These are phyloP conservation scores for Physocephala rufipes DNA, from an alignment of 2,888 invertebrate genomes.

Conservation along the genomic window DNA sequence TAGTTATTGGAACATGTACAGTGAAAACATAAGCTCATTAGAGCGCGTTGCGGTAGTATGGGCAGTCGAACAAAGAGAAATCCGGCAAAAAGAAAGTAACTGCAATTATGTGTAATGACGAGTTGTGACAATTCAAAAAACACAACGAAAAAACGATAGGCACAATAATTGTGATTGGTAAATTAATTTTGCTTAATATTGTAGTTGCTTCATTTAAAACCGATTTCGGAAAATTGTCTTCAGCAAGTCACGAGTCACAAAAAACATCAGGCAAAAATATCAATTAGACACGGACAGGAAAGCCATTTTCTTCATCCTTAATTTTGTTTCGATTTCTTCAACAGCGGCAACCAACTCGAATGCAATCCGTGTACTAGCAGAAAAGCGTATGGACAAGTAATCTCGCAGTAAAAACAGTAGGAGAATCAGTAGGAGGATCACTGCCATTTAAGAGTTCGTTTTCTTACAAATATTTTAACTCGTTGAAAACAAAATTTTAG, in stretches of 20 bases:
- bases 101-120: not conserved
- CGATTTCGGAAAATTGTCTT: not conserved
- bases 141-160: conserved; percentile 11
- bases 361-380: too few species aligned
- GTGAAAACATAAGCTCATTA: not conserved
- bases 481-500: too few species aligned
- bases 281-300: not conserved
- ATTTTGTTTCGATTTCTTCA: not conserved
- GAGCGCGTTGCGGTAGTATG: not conserved
- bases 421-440: too few species aligned
- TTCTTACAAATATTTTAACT: too few species aligned
- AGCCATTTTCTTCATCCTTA: not conserved
- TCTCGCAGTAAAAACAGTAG: too few species aligned
- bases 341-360: too few species aligned
- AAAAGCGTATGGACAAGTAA: too few species aligned
- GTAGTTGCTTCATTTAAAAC: not conserved
- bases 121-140: conserved; percentile 1
- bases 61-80: not conserved
- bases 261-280: not conserved
- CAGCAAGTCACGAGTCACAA: not conserved
- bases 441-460: too few species aligned
- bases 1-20: not conserved
- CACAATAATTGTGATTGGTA: conserved; percentile 13
- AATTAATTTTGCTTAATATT: conserved; percentile 9
- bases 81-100: not conserved